Evolutionary conservation across 2,888 invertebrate genomes (phyloP), one percentile per base, ranked within the genome.

Genomic region (Adelphocoris suturalis): DNA sequence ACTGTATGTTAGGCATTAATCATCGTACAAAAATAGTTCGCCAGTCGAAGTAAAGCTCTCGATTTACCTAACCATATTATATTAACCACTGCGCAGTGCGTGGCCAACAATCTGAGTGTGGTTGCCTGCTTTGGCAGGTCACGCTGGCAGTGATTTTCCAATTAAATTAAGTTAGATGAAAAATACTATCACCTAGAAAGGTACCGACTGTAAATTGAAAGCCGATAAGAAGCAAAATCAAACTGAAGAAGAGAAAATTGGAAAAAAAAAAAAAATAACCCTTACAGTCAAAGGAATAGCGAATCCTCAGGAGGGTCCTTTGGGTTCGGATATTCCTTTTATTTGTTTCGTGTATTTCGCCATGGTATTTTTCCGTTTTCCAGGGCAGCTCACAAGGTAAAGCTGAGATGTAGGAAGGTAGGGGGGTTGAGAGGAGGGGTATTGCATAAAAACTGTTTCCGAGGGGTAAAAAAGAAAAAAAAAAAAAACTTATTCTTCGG

Each of bases 341-440:
- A 68, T 68, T 68, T 68, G 68, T 68, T 68, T 68, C 68, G 68
- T 37, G 37, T 68, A 61, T 68, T 68, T 68, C 68, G 23, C 68
- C 19, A 23, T 23, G 68, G 23, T 68, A n/a, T 23, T 68, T 23
- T 68, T 68, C 68, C 27, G n/a, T 68, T 23, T 68, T 68, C 68
- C 23, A 61, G 16, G 9, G 61, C 23, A 23, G 5, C 11, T 23
- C 68, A 68, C 23, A 23, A 68, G 68, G 27, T 13, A 16, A 13
- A 52, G 23, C 68, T 13, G 52, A 37, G 37, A 37, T 2, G 37
- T 4, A 37, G 37, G 7, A 37, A 37, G 7, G 37, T 4, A 7
- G 37, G 37, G 37, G 7, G 2, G 23, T 23, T 3, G 57, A 23
- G 68, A 4, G 23, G 7, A 23, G 68, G 68, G 68, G 23, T 68